These are phyloP conservation scores for Panulirus ornatus DNA, from an alignment of 1,140 invertebrate species.

Conservation along the genomic window DNA sequence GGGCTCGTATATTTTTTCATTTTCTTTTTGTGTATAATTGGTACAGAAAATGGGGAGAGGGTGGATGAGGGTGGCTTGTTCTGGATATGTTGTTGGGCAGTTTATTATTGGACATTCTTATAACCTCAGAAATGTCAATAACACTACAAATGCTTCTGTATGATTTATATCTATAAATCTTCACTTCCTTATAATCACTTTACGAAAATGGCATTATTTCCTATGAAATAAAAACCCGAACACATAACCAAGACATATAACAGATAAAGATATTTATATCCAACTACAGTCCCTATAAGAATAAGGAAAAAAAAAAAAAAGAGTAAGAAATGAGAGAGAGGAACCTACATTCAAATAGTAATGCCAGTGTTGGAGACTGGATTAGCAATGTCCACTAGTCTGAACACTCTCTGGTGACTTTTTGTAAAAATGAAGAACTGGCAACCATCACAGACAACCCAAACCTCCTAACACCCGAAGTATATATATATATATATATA, in stretches of 20 bases:
- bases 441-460: constrained; percentile 44
- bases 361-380: background rate
- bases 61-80: constrained; percentile 46
- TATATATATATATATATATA: too few species aligned
- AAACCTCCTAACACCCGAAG: background rate
- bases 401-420: background rate
- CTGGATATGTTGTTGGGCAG: constrained; percentile 49
- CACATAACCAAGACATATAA: background rate
- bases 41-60: constrained; percentile 34
- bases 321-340: background rate
- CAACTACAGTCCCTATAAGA: constrained; percentile 8
- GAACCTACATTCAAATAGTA: background rate
- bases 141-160: constrained; percentile 29
- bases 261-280: background rate
- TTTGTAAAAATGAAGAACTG: background rate
- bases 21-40: constrained; percentile 21
- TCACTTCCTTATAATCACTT: constrained; percentile 18
- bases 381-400: too few species aligned
- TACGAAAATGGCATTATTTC: background rate
- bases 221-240: background rate
- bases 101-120: constrained; percentile 45
- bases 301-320: background rate
- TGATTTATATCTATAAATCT: constrained; percentile 44
- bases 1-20: constrained; percentile 20
- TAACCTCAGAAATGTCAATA: constrained; percentile 47